phyloP scores from a whole-genome alignment of 2,113 vertebrate genomes.

The Crocuta crocuta region DNA sequence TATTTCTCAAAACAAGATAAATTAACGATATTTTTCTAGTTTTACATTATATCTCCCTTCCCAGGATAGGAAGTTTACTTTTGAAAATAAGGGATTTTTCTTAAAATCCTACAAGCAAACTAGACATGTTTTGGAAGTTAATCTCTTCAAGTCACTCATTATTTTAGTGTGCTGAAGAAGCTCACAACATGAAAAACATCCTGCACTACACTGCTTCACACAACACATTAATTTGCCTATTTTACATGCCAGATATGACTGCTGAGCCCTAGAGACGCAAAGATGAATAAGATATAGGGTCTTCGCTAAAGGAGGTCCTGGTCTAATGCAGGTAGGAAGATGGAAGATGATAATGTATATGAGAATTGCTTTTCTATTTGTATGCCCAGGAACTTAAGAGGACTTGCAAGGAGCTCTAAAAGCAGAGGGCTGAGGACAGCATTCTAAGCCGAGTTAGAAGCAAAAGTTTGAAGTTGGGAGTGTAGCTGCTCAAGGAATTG shows the following conservation, averaged over 20 bases:
- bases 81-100: constrained; percentile 41
- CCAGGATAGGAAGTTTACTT: background rate
- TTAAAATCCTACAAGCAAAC: background rate
- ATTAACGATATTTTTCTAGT: background rate
- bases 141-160: background rate
- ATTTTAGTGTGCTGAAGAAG: background rate
- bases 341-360: background rate
- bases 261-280: background rate
- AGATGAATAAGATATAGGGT: background rate
- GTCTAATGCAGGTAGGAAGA: background rate
- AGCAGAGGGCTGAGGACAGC: background rate
- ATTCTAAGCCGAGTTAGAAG: background rate
- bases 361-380: background rate
- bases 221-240: background rate
- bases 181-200: background rate
- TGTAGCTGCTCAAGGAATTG: background rate
- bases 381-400: background rate
- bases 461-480: background rate
- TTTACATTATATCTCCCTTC: background rate
- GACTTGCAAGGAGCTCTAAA: background rate
- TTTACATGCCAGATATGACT: background rate
- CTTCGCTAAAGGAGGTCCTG: background rate
- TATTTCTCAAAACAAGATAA: constrained; percentile 10
- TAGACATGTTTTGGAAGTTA: background rate
- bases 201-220: background rate